Conservation (phyloP, 2,888 invertebrate species). For the Hirtodrosophila alboralis region DNA sequence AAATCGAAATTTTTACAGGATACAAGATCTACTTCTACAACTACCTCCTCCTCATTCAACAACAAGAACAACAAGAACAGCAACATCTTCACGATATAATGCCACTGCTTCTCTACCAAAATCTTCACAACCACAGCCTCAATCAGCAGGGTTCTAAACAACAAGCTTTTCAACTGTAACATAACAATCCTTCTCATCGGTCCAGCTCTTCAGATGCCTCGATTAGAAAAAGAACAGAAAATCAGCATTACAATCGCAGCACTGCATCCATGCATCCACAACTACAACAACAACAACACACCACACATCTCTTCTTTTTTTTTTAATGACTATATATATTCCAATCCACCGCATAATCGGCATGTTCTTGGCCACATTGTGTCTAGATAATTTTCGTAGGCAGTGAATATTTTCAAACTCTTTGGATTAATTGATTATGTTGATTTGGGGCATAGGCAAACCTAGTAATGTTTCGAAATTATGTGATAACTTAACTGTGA, state of each 20-base stretch:
- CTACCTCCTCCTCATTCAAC: conserved; percentile 79
- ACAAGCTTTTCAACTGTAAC: conserved; percentile 52
- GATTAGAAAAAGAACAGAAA: conserved; percentile 29
- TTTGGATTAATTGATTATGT: too few relatives aligned
- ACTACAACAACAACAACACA: conserved; percentile 24
- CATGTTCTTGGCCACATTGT: conserved; percentile 9
- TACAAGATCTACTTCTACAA: conserved; percentile 78
- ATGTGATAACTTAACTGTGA: conserved; percentile 31
- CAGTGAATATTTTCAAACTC: background rate
- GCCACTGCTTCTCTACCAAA: conserved; percentile 55
- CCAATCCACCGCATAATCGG: conserved; percentile 8
- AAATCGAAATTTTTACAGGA: conserved; percentile 82
- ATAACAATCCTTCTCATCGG: conserved; percentile 31
- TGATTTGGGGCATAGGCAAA: too few relatives aligned
- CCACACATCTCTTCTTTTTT: conserved; percentile 5
- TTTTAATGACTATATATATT: conserved; percentile 11
- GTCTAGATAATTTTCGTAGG: conserved; percentile 6
- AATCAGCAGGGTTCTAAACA: conserved; percentile 38
- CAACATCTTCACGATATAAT: conserved; percentile 77
- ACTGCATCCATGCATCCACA: conserved; percentile 23
- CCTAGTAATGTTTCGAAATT: background rate
- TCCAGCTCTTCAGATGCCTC: conserved; percentile 39
- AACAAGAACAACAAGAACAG: conserved; percentile 71
- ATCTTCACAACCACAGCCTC: conserved; percentile 58
- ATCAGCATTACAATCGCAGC: conserved; percentile 38